Base-by-base conservation (phyloP, 2,888 invertebrate genomes). In the Cephonodes hylas region DNA sequence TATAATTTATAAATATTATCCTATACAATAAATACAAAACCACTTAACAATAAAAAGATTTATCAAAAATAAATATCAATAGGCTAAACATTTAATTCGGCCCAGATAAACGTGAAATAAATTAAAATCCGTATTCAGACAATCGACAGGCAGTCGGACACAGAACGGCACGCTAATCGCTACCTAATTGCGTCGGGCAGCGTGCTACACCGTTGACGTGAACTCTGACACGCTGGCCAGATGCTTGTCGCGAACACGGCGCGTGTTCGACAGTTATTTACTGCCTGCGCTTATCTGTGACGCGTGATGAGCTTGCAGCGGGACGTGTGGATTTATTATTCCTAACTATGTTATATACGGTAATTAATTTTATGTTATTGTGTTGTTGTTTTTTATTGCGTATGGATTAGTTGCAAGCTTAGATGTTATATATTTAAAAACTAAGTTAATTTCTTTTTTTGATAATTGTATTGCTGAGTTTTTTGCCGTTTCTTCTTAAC, bases 171-270 rank as follows among this genome's bases (percentile, higher is more conserved):
- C 53, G 31, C 27, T 53, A 53, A 53, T 53, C 48, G 53, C 53
- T 53, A 31, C 53, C 53, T 31, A 53, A 53, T 53, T 53, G 53
- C 53, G 53, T 53, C 27, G n/a, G n/a, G n/a, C 45, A 45, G 22
- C 22, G 45, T 34, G 22, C 18, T n/a, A n/a, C n/a, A n/a, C 22
- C 18, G 31, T 18, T 53, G 53, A 53, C 53, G 53, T 53, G 53
- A 53, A 27, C 53, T 18, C 53, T 53, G 53, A 48, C 48, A 27
- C 48, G 46, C 45, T 13, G 22, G 44, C 44, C 18, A 27, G 53
- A 15, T 27, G 53, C 38, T 53, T 15, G 53, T 27, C 27, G 27
- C 31, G 18, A 27, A n/a, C n/a, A n/a, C n/a, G n/a, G n/a, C n/a
- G 13, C 48, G 53, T 31, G 53, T 31, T 18, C 27, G 53, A 53